Evolutionary conservation across 2,113 vertebrate species (phyloP).

Genomic region (Lepisosteus osseus): DNA sequence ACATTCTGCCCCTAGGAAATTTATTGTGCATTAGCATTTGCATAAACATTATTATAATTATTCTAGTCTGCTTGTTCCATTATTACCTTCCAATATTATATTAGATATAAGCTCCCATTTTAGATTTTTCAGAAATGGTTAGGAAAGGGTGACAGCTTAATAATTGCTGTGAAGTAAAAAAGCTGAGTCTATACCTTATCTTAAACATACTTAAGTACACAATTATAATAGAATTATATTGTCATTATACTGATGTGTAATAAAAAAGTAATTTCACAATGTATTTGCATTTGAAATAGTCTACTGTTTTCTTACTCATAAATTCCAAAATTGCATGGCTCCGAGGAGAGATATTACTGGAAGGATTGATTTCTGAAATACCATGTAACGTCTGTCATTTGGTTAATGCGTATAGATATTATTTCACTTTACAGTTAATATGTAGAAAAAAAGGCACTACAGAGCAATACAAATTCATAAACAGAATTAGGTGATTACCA

Average conservation of each 20-base stretch:
- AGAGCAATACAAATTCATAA: too few relatives aligned
- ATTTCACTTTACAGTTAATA: too few relatives aligned
- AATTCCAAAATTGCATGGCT: slow-evolving; percentile 9
- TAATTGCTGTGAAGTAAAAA: slow-evolving; percentile 13
- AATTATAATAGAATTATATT: slow-evolving; percentile 34
- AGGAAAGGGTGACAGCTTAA: slow-evolving; percentile 18
- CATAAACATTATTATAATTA: slow-evolving; percentile 23
- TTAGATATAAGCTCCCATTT: slow-evolving; percentile 10
- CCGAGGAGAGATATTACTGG: background rate
- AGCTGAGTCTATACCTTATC: slow-evolving; percentile 15
- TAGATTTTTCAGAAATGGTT: slow-evolving; percentile 20
- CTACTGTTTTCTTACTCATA: slow-evolving; percentile 7
- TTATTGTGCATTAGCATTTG: slow-evolving; percentile 16
- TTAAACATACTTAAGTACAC: slow-evolving; percentile 34
- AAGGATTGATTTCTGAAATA: background rate
- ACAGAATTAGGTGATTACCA: too few relatives aligned
- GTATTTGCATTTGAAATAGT: slow-evolving; percentile 44
- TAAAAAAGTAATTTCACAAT: slow-evolving; percentile 30
- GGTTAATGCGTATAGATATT: too few relatives aligned
- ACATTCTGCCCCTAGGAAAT: slow-evolving; percentile 8
- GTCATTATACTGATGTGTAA: slow-evolving; percentile 26
- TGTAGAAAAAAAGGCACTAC: too few relatives aligned
- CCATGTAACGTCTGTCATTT: too few relatives aligned
- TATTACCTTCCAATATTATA: slow-evolving; percentile 19
- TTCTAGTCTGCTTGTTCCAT: slow-evolving; percentile 18